Evolutionary conservation across 1,140 invertebrate species (phyloP), one percentile per base, ranked within the genome.

Genomic region (Drosophila ohnishii): DNA sequence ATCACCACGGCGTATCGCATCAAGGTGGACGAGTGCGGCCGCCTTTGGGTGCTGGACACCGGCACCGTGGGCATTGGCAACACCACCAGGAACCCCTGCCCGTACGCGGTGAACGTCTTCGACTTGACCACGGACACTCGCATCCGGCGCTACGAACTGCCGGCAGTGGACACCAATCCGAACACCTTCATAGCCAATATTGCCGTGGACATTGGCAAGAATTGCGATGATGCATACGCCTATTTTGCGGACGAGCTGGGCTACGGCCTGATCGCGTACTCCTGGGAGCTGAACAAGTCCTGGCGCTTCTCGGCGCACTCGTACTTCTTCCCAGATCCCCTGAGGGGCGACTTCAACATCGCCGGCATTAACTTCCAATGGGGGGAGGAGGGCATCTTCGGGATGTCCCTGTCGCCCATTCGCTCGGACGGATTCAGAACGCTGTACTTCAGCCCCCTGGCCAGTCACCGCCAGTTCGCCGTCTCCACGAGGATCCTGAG

Each of bases 141-240:
- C 6, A 92, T 97, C 19, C 93, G 95, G 53, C 93, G 94, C 58
- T 96, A 96, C 82, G 94, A 93, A 48, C 93, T 96, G 66, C 93
- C 94, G 42, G 91, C 94, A 0, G 94, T 95, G 70, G 95, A 96
- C 74, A 96, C 95, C 10, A 95, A 96, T 71, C 92, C 94, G 50
- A 94, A 95, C 22, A 96, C 96, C 1, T 96, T 96, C 87, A 96
- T 96, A 34, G 96, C 96, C 11, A 97, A 96, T 75, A 96, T 96
- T 55, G 96, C 95, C 3, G 93, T 97, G 1, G 96, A 97, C 72
- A 92, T 96, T 57, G 95, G 96, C 45, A 93, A 93, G 73, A 94
- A 92, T 39, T 97, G 96, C 82, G 94, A 96, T 0, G 96, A 97
- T 80, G 94, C 95, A 0, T 96, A 94, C 78, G 95, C 96, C 2